Evolutionary conservation across 2,888 invertebrate genomes (phyloP).

Genomic region (Argyra leucocephala): DNA sequence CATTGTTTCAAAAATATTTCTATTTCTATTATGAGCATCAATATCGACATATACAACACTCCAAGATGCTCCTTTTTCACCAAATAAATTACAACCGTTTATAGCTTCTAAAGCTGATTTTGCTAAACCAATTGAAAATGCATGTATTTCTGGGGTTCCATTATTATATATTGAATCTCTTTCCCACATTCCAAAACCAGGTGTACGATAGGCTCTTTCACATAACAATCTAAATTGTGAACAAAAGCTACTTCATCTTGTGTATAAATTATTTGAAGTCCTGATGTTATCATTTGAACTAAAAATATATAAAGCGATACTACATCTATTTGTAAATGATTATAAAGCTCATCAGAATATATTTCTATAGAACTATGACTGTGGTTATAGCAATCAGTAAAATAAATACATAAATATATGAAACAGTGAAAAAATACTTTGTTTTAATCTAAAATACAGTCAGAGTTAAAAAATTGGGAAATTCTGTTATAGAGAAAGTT

Average conservation of each 20-base stretch:
- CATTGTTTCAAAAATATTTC: constrained; percentile 97
- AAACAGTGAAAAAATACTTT: too few species aligned
- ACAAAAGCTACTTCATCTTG: constrained; percentile 97
- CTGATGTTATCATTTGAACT: constrained; percentile 97
- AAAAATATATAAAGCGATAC: constrained; percentile 89
- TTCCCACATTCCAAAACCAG: constrained; percentile 99
- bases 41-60: constrained; percentile 98
- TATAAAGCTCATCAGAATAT: constrained; percentile 73
- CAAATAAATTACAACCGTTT: constrained; percentile 96
- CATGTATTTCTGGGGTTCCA: constrained; percentile 95
- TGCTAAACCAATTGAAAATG: constrained; percentile 92
- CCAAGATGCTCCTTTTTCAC: constrained; percentile 94
- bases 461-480: too few species aligned
- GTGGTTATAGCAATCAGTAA: too few species aligned
- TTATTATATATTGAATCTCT: constrained; percentile 95
- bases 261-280: constrained; percentile 93
- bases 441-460: too few species aligned
- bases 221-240: constrained; percentile 97
- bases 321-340: constrained; percentile 93
- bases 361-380: too few species aligned
- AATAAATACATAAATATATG: too few species aligned
- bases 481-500: too few species aligned
- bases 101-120: constrained; percentile 97
- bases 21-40: constrained; percentile 96
- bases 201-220: constrained; percentile 97